Base-by-base conservation (phyloP, 2,888 invertebrate genomes). In the Lycophotia porphyrea region DNA sequence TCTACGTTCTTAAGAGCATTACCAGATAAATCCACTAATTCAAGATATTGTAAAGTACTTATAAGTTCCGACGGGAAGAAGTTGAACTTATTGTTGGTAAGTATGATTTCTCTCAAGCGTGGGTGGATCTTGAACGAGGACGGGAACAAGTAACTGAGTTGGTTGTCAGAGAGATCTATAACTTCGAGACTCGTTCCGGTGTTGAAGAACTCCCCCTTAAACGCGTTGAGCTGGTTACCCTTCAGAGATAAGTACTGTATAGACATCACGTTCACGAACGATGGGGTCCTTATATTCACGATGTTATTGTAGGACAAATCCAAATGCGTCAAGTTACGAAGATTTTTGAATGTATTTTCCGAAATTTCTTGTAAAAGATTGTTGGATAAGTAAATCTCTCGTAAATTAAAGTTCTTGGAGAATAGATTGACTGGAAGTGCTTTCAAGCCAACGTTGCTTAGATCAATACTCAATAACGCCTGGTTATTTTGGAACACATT, bases 81-180 rank as follows among this genome's bases (percentile, higher is more conserved):
- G 87, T 98, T 98, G 89, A 99, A 98, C 92, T 98, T 97, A 93
- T 99, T 99, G 84, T 97, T 97, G 0, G 97, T 97, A 0, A 98
- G 97, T 75, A 97, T 97, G 65, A 99, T 97, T 90, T 97, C 96
- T 83, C 97, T 97, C 36, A 99, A 93, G 34, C 98, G 97, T 0
- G 98, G 98, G 93, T 99, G 98, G 81, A 98, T 98, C 91, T 98
- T 97, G 91, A 99, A 99, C 27, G 98, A 98, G 0, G 98, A 98
- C 2, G 98, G 98, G 87, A 98, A 98, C 60, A 99, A 94, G 91
- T 98, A 98, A 89, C 98, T 98, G 60, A 99, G 96, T 90, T 98
- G 97, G 94, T 98, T 98, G 85, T 98, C 96, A 0, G 98, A 98
- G 67, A 99, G 97, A 93, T 99, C 98, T 78, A 99, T 95, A 78